Evolutionary conservation across 2,113 vertebrate species (phyloP).

Genomic region (Lates calcarifer): DNA sequence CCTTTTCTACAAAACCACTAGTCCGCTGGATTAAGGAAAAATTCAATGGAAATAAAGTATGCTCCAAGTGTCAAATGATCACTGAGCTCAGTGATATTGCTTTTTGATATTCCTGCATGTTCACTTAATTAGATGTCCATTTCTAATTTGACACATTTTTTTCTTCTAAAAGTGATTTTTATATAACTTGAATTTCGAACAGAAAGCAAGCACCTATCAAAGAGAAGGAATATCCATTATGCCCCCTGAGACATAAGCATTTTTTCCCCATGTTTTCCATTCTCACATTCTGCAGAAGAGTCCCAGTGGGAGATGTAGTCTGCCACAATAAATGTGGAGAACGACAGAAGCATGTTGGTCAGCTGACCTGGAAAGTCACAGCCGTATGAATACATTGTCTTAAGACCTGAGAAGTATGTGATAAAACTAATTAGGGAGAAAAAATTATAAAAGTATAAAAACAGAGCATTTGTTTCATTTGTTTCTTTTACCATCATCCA

Average conservation of each 20-base stretch:
- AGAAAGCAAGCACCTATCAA: slow-evolving; percentile 4
- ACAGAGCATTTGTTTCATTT: not conserved
- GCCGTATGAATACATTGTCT: slow-evolving; percentile 29
- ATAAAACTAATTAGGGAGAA: slow-evolving; percentile 5
- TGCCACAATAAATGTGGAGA: slow-evolving; percentile 44
- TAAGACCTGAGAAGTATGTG: not conserved
- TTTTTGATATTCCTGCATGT: slow-evolving; percentile 24
- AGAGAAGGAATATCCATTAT: slow-evolving; percentile 31
- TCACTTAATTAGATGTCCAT: slow-evolving; percentile 40
- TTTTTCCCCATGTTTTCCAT: slow-evolving; percentile 22
- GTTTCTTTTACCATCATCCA: too few relatives aligned
- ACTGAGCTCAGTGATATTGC: slow-evolving; percentile 24
- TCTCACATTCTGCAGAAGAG: slow-evolving; percentile 19
- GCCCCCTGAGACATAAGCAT: slow-evolving; percentile 6
- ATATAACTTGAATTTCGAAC: slow-evolving; percentile 38
- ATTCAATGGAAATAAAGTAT: slow-evolving; percentile 32
- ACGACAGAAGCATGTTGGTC: slow-evolving; percentile 42
- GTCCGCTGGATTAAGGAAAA: slow-evolving; percentile 36
- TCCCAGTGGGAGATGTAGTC: slow-evolving; percentile 40
- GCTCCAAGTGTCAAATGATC: slow-evolving; percentile 43
- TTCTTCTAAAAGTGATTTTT: slow-evolving; percentile 23
- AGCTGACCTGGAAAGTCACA: slow-evolving; percentile 57
- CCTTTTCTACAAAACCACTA: slow-evolving; percentile 53
- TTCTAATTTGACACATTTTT: not conserved
- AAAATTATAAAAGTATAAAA: not conserved